A percentile compares a stretch with the other conserved stretches of the same genome.
phyloP scores from a whole-genome alignment of 1,140 invertebrate genomes.

The Zaprionus camerounensis region DNA sequence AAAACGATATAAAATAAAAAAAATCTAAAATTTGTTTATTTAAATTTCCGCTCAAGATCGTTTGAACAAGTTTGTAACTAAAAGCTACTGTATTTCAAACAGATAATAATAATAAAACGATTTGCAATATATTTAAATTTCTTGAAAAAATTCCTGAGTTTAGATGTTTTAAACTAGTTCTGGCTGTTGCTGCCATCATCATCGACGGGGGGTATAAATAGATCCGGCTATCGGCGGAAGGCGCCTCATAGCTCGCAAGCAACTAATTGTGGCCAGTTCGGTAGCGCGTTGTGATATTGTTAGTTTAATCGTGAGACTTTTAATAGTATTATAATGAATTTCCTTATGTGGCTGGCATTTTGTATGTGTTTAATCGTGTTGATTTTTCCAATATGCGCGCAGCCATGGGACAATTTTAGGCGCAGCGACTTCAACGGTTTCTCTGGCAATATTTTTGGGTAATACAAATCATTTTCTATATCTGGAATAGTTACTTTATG shows the following conservation, averaged over 20 bases:
- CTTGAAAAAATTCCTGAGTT: not conserved
- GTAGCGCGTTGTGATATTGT: constrained; percentile 7
- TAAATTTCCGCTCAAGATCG: not conserved
- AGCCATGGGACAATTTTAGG: not conserved
- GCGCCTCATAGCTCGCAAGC: constrained; percentile 14
- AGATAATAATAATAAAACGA: not conserved
- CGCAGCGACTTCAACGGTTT: not conserved
- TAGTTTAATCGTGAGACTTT: constrained; percentile 3
- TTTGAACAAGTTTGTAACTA: constrained; percentile 2
- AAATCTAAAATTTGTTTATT: not conserved
- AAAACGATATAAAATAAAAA: not conserved
- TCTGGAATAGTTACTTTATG: not conserved
- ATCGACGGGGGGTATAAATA: constrained; percentile 36
- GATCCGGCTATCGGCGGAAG: constrained; percentile 11
- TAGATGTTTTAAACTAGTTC: constrained; percentile 29
- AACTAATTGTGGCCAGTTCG: constrained; percentile 26
- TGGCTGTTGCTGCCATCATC: not conserved
- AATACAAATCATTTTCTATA: not conserved
- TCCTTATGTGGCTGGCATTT: not conserved
- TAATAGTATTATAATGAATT: constrained; percentile 12
- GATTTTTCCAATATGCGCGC: not conserved
- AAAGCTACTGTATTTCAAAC: constrained; percentile 5
- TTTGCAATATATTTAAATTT: constrained; percentile 10
- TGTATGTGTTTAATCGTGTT: not conserved
- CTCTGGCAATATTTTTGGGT: not conserved